Evolutionary conservation across 2,113 vertebrate genomes (phyloP).

Genomic region (Tamias sibiricus): DNA sequence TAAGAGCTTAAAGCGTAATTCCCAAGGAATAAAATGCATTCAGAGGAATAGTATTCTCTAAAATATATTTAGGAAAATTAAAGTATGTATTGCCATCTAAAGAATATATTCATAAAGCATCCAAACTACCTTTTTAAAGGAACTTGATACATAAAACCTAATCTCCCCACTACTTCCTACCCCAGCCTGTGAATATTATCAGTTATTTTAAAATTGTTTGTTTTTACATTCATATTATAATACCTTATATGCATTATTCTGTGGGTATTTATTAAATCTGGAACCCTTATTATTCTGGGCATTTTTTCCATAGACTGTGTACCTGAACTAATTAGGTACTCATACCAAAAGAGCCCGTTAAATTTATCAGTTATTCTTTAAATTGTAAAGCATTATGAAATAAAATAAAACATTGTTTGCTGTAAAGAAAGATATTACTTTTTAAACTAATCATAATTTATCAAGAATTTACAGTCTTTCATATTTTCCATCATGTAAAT

Average conservation of each 20-base stretch:
- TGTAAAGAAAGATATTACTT: neutral
- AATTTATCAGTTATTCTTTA: neutral
- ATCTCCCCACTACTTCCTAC: neutral
- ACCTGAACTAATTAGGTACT: neutral
- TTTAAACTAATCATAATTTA: neutral
- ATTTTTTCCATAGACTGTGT: neutral
- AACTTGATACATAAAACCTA: neutral
- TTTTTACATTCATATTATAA: neutral
- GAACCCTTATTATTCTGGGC: neutral
- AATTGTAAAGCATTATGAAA: neutral
- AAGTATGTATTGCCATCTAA: neutral
- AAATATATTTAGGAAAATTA: neutral
- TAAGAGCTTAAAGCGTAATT: neutral
- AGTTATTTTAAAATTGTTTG: constrained; percentile 9
- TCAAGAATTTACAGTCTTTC: neutral
- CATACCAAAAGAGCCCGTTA: neutral
- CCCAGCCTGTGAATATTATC: neutral
- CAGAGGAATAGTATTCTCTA: neutral
- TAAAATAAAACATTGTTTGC: neutral
- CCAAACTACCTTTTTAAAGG: neutral
- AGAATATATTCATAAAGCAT: neutral
- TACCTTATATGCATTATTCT: neutral
- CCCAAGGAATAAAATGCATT: neutral
- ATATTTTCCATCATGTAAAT: neutral
- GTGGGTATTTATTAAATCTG: neutral